Evolutionary conservation across 2,113 vertebrate species (phyloP).

Genomic region (Hystrix cristata): DNA sequence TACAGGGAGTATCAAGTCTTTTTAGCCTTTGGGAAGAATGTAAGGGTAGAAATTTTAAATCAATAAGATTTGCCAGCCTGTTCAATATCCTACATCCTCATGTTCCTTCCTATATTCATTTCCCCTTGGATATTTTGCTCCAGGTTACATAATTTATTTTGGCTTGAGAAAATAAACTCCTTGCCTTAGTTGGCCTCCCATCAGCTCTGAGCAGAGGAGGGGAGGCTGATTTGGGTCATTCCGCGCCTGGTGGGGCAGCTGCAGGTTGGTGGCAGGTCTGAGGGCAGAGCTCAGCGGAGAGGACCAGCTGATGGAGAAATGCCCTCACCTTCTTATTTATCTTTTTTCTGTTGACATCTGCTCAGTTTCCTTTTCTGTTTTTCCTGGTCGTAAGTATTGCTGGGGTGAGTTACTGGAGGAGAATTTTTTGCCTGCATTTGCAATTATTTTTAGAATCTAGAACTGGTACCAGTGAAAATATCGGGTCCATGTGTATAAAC

Average conservation of each 20-base stretch:
- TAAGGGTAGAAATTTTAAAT: background rate
- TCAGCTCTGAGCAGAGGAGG: background rate
- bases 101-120: background rate
- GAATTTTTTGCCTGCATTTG: background rate
- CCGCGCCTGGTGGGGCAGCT: background rate
- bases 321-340: background rate
- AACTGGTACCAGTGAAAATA: background rate
- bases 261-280: background rate
- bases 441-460: background rate
- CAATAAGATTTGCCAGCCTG: background rate
- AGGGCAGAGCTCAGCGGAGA: background rate
- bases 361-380: background rate
- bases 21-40: background rate
- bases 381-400: background rate
- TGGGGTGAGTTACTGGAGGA: background rate
- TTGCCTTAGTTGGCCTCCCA: background rate
- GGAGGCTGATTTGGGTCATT: fast-evolving
- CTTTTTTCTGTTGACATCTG: background rate
- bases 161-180: constrained; percentile 13
- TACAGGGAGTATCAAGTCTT: background rate
- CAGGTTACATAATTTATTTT: background rate
- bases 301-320: background rate
- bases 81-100: background rate
- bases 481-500: fast-evolving
- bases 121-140: background rate